These are phyloP conservation scores for Meleagris gallopavo DNA, from an alignment of 2,113 vertebrate species.

Conservation along the genomic window DNA sequence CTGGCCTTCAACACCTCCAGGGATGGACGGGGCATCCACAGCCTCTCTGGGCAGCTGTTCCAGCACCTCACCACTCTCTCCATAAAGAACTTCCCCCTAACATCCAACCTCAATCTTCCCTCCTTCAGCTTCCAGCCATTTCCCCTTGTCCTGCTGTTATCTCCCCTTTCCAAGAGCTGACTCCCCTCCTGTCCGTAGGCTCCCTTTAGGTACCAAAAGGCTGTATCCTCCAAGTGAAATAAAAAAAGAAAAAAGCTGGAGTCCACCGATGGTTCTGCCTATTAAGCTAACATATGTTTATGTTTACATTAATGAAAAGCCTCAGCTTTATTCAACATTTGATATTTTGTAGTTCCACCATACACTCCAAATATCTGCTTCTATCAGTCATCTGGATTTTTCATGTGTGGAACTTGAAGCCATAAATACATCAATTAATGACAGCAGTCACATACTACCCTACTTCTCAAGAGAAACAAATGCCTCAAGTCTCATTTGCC, in stretches of 20 bases:
- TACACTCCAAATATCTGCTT: neutral
- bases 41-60: too few relatives aligned
- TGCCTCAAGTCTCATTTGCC: neutral
- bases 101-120: too few relatives aligned
- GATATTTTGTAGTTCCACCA: neutral
- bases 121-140: too few relatives aligned
- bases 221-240: neutral
- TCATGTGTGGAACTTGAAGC: neutral
- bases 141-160: too few relatives aligned
- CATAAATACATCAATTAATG: constrained; percentile 52
- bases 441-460: neutral
- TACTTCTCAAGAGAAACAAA: constrained; percentile 54
- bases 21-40: too few relatives aligned
- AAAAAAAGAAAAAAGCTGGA: neutral
- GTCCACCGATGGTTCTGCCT: neutral
- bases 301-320: neutral
- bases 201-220: too few relatives aligned
- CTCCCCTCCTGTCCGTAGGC: too few relatives aligned
- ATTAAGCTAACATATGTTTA: neutral
- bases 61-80: too few relatives aligned
- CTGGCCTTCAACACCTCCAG: too few relatives aligned
- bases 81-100: too few relatives aligned
- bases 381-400: constrained; percentile 12
- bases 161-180: too few relatives aligned
- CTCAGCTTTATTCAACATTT: neutral